Evolutionary conservation across 1,140 invertebrate species (phyloP).

Genomic region (Lordiphosa mommai): DNA sequence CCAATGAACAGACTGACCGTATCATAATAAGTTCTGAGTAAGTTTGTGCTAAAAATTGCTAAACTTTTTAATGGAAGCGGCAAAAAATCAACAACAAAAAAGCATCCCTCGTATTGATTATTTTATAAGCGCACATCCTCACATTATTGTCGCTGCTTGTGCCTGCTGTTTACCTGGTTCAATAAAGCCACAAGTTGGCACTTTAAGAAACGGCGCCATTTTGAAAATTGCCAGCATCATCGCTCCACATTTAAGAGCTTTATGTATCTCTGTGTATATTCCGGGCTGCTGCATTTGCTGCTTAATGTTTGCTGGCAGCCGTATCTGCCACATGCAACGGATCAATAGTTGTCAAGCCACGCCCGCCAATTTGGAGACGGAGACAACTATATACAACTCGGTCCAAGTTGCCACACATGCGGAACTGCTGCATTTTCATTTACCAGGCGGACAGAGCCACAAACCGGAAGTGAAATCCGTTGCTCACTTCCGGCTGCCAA

Average conservation of each 20-base stretch:
- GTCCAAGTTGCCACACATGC: constrained; percentile 66
- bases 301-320: constrained; percentile 39
- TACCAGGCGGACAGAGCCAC: constrained; percentile 57
- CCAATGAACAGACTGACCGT: too few species aligned
- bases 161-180: constrained; percentile 58
- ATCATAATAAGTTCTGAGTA: too few species aligned
- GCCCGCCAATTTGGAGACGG: constrained; percentile 35
- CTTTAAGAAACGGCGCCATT: constrained; percentile 77
- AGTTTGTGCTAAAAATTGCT: too few species aligned
- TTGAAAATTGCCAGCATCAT: constrained; percentile 47
- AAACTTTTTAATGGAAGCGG: too few species aligned
- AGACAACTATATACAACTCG: constrained; percentile 7
- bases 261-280: constrained; percentile 15
- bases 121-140: neutral
- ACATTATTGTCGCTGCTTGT: constrained; percentile 3
- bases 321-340: constrained; percentile 58
- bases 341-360: constrained; percentile 70
- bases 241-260: constrained; percentile 50
- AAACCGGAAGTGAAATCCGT: constrained; percentile 68
- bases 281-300: constrained; percentile 12
- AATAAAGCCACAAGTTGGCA: constrained; percentile 69
- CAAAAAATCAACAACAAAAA: too few species aligned
- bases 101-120: neutral
- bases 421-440: constrained; percentile 78
- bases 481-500: constrained; percentile 50